Evolutionary conservation across 2,797 vertebrate genomes (phyloP).

Genomic region (Arnoldichthys spilopterus): DNA sequence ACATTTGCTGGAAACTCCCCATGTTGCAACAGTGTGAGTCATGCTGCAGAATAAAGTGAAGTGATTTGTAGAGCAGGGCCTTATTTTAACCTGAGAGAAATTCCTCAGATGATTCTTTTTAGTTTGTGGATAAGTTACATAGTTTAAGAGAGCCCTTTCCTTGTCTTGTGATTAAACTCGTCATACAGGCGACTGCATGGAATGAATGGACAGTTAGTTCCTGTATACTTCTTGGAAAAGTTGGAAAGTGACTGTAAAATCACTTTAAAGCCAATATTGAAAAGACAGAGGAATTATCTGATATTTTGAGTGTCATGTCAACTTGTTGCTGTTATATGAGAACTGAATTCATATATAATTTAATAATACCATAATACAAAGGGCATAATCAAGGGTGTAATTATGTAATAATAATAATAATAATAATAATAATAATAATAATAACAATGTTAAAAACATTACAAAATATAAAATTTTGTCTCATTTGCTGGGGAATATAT

Average conservation of each 20-base stretch:
- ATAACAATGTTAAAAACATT: too few relatives aligned
- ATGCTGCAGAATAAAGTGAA: background rate
- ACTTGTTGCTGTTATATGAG: background rate
- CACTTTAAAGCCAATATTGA: too few relatives aligned
- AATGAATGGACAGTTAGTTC: background rate
- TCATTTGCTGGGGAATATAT: too few relatives aligned
- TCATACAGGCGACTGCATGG: background rate
- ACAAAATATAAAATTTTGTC: too few relatives aligned
- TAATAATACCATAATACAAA: too few relatives aligned
- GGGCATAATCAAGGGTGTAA: background rate
- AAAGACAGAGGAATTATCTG: background rate
- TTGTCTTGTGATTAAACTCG: background rate
- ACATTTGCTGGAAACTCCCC: background rate
- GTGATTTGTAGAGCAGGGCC: background rate
- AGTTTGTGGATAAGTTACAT: background rate
- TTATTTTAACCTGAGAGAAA: background rate
- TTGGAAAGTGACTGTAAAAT: background rate
- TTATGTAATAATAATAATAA: background rate
- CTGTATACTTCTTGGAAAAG: background rate
- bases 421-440: too few relatives aligned
- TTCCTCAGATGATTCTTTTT: conserved; percentile 3
- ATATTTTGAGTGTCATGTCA: background rate
- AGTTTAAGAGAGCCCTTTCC: background rate
- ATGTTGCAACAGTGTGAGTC: conserved; percentile 17
- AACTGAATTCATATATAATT: too few relatives aligned